Conservation (phyloP, 2,113 vertebrate genomes). For the Panthera uncia region DNA sequence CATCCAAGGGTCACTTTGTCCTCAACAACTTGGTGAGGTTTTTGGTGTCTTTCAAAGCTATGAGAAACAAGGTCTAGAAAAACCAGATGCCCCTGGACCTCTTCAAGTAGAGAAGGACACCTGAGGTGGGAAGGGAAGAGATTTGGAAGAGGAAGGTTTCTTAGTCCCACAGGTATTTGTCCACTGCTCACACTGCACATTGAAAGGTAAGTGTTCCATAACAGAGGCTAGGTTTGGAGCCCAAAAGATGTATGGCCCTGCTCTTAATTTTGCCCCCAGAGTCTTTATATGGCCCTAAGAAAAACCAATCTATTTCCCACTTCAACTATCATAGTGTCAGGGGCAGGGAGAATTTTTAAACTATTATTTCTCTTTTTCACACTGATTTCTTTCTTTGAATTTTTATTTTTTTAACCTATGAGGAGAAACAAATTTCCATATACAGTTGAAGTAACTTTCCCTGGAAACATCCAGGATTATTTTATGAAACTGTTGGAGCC, state of each 20-base stretch:
- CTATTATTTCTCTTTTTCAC: not conserved
- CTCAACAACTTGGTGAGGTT: not conserved
- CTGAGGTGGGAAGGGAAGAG: not conserved
- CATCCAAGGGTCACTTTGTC: not conserved
- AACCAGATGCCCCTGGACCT: not conserved
- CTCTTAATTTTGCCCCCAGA: not conserved
- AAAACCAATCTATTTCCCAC: not conserved
- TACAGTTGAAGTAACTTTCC: not conserved
- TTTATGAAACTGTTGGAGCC: not conserved
- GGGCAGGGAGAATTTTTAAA: not conserved
- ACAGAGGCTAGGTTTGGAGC: rapidly evolving
- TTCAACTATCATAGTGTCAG: not conserved
- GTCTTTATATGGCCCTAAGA: not conserved
- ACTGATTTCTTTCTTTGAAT: not conserved
- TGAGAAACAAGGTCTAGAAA: not conserved
- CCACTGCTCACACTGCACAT: rapidly evolving
- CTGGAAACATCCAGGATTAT: not conserved
- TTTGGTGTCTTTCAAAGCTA: not conserved
- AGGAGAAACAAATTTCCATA: not conserved
- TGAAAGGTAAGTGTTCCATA: not conserved
- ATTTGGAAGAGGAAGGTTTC: not conserved
- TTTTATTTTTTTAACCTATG: not conserved
- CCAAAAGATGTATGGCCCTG: not conserved
- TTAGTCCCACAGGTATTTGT: rapidly evolving
- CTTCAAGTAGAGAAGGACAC: not conserved